These are phyloP conservation scores for Drosophila kuntzei DNA, from an alignment of 2,888 invertebrate species.

Conservation along the genomic window DNA sequence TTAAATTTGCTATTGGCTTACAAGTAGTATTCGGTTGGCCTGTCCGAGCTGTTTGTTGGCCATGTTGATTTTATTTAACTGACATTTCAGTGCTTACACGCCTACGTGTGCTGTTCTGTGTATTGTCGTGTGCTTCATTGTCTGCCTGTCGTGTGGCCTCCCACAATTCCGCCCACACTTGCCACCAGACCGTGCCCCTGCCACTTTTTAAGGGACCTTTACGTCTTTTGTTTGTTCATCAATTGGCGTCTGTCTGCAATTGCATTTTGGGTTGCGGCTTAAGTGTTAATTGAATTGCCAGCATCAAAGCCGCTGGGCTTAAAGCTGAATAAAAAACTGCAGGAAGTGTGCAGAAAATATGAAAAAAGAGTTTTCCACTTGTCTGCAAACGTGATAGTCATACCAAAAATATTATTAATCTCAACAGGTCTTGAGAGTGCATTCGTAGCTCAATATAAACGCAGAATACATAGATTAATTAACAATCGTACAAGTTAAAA, in stretches of 20 bases:
- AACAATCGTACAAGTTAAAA: constrained; percentile 7
- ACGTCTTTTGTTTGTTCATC: constrained; percentile 65
- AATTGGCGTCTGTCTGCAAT: constrained; percentile 66
- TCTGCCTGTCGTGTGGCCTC: constrained; percentile 22
- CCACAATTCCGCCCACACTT: constrained; percentile 31
- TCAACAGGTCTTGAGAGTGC: constrained; percentile 43
- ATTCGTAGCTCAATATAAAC: constrained; percentile 34
- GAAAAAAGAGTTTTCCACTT: constrained; percentile 11
- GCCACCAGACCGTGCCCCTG: not conserved
- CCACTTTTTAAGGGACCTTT: constrained; percentile 33
- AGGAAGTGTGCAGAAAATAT: constrained; percentile 5
- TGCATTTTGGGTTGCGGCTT: constrained; percentile 65
- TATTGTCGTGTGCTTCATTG: not conserved
- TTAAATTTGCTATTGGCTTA: constrained; percentile 40
- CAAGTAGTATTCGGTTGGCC: constrained; percentile 28
- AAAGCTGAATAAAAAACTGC: constrained; percentile 16
- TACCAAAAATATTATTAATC: not conserved
- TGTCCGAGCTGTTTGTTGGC: constrained; percentile 43
- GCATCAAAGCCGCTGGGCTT: constrained; percentile 30
- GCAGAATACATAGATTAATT: constrained; percentile 19
- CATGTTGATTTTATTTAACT: constrained; percentile 76
- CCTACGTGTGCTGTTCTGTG: constrained; percentile 4
- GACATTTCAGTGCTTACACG: constrained; percentile 63
- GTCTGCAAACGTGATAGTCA: not conserved
- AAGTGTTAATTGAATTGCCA: constrained; percentile 72